Evolutionary conservation across 2,113 vertebrate genomes (phyloP), one percentile per base, ranked within the genome.

Genomic region (human (Homo sapiens)): DNA sequence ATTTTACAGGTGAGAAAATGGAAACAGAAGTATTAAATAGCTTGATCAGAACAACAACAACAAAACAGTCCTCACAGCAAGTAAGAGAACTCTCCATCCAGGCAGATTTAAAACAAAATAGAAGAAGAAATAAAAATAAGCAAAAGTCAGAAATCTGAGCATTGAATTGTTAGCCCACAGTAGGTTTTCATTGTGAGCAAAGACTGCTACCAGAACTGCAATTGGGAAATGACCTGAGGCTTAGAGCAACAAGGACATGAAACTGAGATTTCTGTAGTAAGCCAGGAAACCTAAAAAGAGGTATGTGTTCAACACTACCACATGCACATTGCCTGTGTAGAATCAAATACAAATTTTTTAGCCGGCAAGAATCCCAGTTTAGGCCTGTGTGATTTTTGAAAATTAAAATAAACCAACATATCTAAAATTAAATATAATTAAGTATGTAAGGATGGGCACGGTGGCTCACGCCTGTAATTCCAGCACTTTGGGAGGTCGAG

Each of bases 351-450:
- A 57, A 30, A 52, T 52, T 35, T 89, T 92, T 30, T 88, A 76
- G 38, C 4, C 57, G 30, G 6, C 3, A 50, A 68, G 30, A 66
- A 59, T 13, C 16, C 97, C 45, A 22, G 3, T 55, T 78, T 80
- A 76, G n/a, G 66, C 14, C 64, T 8, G n/a, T 30, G 13, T 80
- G 50, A 45, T 59, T 95, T 95, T 88, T n/a, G 3, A 92, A 93
- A 68, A 94, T 93, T 73, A 78, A 90, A 82, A 79, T 66, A 57
- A 91, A 16, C 70, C 13, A 27, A 8, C 43, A 9, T 61, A 73
- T 22, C 59, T 95, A 73, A 93, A 64, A 64, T 55, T 86, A 92
- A 80, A 76, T 84, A 70, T 30, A 91, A 48, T 70, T 78, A 86
- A 85, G 1, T 48, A 20, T 8, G 13, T 57, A 81, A 66, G 45